phyloP scores from a whole-genome alignment of 2,113 vertebrate genomes.

The Lophura nycthemera region DNA sequence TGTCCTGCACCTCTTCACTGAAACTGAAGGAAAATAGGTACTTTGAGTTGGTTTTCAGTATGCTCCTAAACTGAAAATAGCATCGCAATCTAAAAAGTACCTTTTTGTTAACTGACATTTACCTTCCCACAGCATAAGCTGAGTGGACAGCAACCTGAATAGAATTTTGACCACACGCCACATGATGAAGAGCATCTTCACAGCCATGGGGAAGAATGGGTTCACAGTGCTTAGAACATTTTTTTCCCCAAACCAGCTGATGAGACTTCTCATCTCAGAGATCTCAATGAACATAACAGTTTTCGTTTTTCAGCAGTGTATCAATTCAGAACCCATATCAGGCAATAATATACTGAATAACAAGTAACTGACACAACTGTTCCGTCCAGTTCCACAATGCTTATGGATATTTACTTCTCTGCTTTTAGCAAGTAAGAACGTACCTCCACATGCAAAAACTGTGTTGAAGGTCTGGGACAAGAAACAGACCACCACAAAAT shows the following conservation, averaged over 20 bases:
- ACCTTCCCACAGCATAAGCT: background rate
- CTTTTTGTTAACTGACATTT: background rate
- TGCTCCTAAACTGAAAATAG: background rate
- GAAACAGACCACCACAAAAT: background rate
- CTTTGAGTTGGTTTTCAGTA: background rate
- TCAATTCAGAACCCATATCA: background rate
- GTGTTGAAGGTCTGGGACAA: background rate
- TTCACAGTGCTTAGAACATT: background rate
- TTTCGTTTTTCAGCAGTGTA: background rate
- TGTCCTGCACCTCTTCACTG: background rate
- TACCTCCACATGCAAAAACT: background rate
- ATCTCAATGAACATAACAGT: background rate
- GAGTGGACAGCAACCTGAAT: background rate
- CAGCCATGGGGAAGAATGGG: background rate
- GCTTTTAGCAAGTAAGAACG: background rate
- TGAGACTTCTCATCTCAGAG: background rate
- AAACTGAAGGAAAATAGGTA: background rate
- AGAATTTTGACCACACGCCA: rapidly evolving
- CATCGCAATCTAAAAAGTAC: background rate
- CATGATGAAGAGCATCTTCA: background rate
- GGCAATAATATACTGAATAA: background rate
- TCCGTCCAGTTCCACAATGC: background rate
- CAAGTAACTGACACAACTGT: background rate
- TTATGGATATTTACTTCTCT: background rate
- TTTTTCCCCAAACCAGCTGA: background rate